These are phyloP conservation scores for Dasypogon diadema DNA, from an alignment of 2,888 invertebrate species.

Conservation along the genomic window DNA sequence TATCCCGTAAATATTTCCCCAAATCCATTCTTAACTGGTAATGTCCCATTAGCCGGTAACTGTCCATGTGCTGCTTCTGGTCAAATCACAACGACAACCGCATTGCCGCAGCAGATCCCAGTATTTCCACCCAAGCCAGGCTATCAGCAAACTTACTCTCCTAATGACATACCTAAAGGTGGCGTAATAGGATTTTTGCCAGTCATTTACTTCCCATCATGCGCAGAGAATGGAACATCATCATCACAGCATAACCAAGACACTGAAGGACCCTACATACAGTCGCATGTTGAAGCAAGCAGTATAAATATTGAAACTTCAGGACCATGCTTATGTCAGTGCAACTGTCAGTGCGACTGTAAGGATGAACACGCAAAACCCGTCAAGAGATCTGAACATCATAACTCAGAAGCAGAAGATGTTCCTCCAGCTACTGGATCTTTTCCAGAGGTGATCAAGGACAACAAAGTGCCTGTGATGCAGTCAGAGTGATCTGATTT, in stretches of 20 bases:
- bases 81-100: slow-evolving; percentile 63
- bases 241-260: slow-evolving; percentile 62
- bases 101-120: slow-evolving; percentile 64
- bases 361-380: slow-evolving; percentile 4
- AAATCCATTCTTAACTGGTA: slow-evolving; percentile 71
- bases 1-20: slow-evolving; percentile 66
- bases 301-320: neutral
- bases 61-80: slow-evolving; percentile 74
- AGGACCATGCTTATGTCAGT: slow-evolving; percentile 36
- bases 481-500: slow-evolving; percentile 31
- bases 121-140: slow-evolving; percentile 65
- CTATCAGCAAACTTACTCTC: slow-evolving; percentile 62
- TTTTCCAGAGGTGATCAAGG: neutral
- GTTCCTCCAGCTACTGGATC: neutral
- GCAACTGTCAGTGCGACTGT: slow-evolving; percentile 50
- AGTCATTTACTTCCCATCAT: slow-evolving; percentile 78
- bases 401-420: neutral
- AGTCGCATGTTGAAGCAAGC: slow-evolving; percentile 8
- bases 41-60: slow-evolving; percentile 73
- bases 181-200: slow-evolving; percentile 77
- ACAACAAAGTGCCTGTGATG: neutral
- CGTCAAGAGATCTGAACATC: slow-evolving; percentile 24
- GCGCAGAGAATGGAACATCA: slow-evolving; percentile 69
- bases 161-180: slow-evolving; percentile 71
- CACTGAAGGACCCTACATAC: slow-evolving; percentile 56